Conservation (phyloP, 2,797 vertebrate genomes). For the Borostomias antarcticus region DNA sequence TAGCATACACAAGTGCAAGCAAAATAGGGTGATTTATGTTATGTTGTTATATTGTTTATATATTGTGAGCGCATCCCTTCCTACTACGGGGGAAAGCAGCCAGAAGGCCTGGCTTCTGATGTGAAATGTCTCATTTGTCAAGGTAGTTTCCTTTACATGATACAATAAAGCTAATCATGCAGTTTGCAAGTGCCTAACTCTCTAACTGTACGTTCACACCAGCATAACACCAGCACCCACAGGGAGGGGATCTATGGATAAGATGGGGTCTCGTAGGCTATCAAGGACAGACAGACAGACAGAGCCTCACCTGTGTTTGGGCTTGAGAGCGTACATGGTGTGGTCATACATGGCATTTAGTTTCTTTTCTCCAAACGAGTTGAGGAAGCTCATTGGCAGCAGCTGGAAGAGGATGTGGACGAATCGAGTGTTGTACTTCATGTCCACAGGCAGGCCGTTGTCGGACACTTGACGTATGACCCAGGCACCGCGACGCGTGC, state of each 20-base stretch:
- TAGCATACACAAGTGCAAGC: background rate
- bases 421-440: constrained; percentile 71
- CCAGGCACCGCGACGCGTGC: constrained; percentile 76
- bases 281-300: background rate
- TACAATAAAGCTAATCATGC: background rate
- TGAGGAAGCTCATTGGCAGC: constrained; percentile 59
- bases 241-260: background rate
- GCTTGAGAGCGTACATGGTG: constrained; percentile 81
- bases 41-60: too few species aligned
- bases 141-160: background rate
- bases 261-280: background rate
- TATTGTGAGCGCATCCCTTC: background rate
- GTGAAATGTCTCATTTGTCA: background rate
- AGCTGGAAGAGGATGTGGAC: constrained; percentile 66
- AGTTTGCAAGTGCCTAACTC: background rate
- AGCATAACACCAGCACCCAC: background rate
- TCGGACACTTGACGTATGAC: constrained; percentile 72
- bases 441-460: constrained; percentile 71
- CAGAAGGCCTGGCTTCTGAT: background rate
- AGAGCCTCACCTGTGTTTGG: constrained; percentile 81
- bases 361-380: constrained; percentile 66
- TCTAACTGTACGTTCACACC: background rate
- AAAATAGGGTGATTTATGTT: background rate
- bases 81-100: background rate
- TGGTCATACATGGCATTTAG: constrained; percentile 76